phyloP scores from a whole-genome alignment of 2,888 invertebrate genomes.

The Fragum sueziense region DNA sequence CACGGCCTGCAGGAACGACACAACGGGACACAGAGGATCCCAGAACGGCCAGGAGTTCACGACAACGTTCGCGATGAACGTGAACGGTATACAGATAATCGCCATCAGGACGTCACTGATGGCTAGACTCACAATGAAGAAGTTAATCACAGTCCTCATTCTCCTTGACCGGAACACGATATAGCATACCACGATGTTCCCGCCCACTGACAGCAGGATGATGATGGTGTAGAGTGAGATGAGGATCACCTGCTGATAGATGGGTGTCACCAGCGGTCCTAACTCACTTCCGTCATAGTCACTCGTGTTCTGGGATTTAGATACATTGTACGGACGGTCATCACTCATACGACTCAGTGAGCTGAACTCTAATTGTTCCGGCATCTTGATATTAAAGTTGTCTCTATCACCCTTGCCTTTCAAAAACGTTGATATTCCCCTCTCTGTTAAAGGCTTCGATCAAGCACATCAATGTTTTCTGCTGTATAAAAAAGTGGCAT shows the following conservation, averaged over 20 bases:
- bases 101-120: constrained; percentile 83
- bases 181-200: constrained; percentile 88
- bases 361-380: background rate
- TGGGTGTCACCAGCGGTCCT: constrained; percentile 65
- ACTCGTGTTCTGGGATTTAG: background rate
- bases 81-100: constrained; percentile 83
- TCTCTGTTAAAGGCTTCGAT: too few species aligned
- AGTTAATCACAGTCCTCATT: constrained; percentile 96
- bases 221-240: constrained; percentile 83
- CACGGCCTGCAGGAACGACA: constrained; percentile 89
- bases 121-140: constrained; percentile 82
- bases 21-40: constrained; percentile 89
- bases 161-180: constrained; percentile 91
- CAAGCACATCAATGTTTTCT: too few species aligned
- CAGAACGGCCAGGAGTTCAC: constrained; percentile 95
- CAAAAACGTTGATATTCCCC: too few species aligned
- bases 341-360: background rate
- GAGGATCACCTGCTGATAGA: constrained; percentile 79
- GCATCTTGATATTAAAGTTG: too few species aligned
- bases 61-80: constrained; percentile 89
- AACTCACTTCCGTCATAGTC: background rate
- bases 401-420: too few species aligned
- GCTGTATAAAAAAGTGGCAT: too few species aligned
- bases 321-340: background rate
- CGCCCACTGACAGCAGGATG: constrained; percentile 82